Conservation (phyloP, 2,113 vertebrate species). For the Atractosteus spatula region DNA sequence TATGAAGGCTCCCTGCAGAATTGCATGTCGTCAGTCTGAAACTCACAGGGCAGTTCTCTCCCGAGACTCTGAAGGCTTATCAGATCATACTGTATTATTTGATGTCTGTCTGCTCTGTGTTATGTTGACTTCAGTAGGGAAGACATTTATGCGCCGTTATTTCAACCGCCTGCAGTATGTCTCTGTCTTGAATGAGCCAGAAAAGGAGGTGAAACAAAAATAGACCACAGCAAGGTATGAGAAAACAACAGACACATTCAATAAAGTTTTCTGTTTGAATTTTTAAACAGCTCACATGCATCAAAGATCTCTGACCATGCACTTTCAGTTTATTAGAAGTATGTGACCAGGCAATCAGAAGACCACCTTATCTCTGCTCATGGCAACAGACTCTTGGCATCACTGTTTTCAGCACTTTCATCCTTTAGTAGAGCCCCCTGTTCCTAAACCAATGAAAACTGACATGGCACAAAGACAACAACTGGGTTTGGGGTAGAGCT, state of each 20-base stretch:
- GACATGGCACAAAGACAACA: conserved; percentile 44
- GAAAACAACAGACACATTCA: conserved; percentile 41
- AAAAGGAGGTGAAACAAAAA: conserved; percentile 39
- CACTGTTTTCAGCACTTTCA: conserved; percentile 62
- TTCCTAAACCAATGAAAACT: conserved; percentile 45
- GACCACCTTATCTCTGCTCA: conserved; percentile 68
- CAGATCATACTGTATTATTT: neutral
- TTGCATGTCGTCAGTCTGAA: too few species aligned
- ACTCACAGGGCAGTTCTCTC: too few species aligned
- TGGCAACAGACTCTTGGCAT: conserved; percentile 71
- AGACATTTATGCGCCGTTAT: neutral
- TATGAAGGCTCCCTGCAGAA: too few species aligned
- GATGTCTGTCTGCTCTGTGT: neutral
- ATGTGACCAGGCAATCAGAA: conserved; percentile 72
- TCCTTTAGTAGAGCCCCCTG: conserved; percentile 35
- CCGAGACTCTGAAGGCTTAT: neutral
- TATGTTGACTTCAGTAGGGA: neutral
- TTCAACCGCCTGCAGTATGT: conserved; percentile 32
- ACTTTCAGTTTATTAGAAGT: conserved; percentile 60
- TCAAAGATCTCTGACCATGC: conserved; percentile 51
- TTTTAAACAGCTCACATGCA: conserved; percentile 51
- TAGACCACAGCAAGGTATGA: conserved; percentile 52
- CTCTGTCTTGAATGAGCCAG: conserved; percentile 30
- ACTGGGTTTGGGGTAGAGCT: conserved; percentile 36
- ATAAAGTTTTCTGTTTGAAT: conserved; percentile 45